Evolutionary conservation across 2,113 vertebrate species (phyloP).

Genomic region (Zootoca vivipara): DNA sequence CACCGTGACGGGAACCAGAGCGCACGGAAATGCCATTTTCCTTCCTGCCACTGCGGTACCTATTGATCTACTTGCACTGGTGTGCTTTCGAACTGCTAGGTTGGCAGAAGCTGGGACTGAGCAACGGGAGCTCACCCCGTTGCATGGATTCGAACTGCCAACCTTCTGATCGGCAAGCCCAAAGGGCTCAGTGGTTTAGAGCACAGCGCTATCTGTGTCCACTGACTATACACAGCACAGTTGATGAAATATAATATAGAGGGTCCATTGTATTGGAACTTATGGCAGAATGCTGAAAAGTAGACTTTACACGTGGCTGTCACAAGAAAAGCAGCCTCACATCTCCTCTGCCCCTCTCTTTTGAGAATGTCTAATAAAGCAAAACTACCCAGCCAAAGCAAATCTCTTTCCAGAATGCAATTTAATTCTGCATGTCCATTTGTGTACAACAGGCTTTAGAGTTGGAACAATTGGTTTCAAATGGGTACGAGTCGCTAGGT

Average conservation of each 20-base stretch:
- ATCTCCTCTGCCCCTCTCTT: neutral
- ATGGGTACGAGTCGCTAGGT: neutral
- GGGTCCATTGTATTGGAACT: too few relatives aligned
- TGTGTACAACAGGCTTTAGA: neutral
- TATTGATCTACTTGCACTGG: too few relatives aligned
- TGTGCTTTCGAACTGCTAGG: too few relatives aligned
- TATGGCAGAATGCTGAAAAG: neutral
- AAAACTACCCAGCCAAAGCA: neutral
- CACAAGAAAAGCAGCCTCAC: neutral
- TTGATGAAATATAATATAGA: neutral
- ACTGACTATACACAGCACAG: neutral
- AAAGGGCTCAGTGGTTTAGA: too few relatives aligned
- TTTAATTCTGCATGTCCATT: neutral
- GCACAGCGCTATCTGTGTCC: too few relatives aligned
- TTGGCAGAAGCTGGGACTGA: too few relatives aligned
- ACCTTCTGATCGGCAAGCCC: too few relatives aligned
- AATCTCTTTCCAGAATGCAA: neutral
- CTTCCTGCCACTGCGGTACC: too few relatives aligned
- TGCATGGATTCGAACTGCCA: too few relatives aligned
- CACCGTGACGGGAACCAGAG: too few relatives aligned
- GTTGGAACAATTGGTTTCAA: neutral
- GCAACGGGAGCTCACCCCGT: too few relatives aligned
- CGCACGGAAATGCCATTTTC: too few relatives aligned
- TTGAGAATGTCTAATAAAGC: neutral
- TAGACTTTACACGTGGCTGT: neutral